Conservation (phyloP, 2,797 vertebrate species). For the Propithecus perrieri region DNA sequence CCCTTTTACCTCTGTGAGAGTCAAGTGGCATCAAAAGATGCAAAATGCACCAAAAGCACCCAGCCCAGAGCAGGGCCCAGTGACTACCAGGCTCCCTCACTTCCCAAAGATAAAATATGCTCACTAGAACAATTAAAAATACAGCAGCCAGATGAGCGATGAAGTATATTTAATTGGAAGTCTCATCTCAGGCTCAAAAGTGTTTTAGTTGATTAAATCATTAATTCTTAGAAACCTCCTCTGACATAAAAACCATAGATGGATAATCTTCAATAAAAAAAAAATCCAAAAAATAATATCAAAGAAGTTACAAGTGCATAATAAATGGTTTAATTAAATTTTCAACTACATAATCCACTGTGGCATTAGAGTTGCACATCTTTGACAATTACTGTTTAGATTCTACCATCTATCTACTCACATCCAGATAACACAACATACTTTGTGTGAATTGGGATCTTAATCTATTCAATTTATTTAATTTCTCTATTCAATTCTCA, state of each 20-base stretch:
- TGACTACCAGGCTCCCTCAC: fast-evolving
- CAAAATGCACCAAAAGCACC: not conserved
- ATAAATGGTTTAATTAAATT: conserved; percentile 33
- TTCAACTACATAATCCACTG: not conserved
- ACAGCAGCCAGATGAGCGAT: not conserved
- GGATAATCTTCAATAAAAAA: not conserved
- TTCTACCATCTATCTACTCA: not conserved
- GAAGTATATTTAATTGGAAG: not conserved
- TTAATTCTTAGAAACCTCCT: not conserved
- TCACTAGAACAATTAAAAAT: not conserved
- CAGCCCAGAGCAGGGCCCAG: not conserved
- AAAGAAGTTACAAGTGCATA: conserved; percentile 4
- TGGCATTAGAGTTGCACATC: not conserved
- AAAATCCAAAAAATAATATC: not conserved
- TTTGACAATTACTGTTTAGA: not conserved
- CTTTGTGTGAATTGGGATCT: not conserved
- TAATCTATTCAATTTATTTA: not conserved
- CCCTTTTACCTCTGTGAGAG: not conserved
- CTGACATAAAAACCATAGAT: not conserved
- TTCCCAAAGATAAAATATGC: not conserved
- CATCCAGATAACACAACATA: not conserved
- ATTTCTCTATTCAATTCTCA: not conserved
- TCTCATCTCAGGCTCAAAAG: not conserved
- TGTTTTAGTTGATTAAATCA: not conserved
- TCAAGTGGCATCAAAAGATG: not conserved